Percentiles rank a stretch among this genome's conserved stretches.
These are phyloP conservation scores for Caretta caretta DNA, from an alignment of 2,113 vertebrate genomes.

Conservation along the genomic window DNA sequence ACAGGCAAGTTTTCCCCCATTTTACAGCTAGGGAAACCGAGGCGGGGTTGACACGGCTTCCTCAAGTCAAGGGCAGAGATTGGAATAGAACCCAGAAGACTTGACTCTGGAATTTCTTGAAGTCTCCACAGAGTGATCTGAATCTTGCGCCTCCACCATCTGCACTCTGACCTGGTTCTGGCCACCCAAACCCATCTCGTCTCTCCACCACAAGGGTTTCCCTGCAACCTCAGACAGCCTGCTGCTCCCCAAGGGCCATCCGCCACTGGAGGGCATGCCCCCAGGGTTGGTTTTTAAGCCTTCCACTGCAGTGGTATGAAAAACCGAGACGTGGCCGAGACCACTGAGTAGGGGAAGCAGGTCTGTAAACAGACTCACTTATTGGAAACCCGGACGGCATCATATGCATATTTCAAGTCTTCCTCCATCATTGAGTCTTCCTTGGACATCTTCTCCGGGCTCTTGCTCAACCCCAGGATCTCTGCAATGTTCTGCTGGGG, in stretches of 20 bases:
- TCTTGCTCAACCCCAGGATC: conserved; percentile 75
- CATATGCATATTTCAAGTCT: conserved; percentile 79
- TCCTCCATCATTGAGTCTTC: conserved; percentile 49
- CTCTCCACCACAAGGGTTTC: background rate
- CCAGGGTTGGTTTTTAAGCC: background rate
- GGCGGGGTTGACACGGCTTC: background rate
- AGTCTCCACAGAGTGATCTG: background rate
- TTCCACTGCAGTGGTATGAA: background rate
- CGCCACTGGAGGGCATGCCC: no score
- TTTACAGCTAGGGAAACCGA: background rate
- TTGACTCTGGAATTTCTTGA: background rate
- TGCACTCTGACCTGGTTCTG: background rate
- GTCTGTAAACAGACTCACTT: conserved; percentile 74
- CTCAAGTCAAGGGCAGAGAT: background rate
- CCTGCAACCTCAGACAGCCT: background rate
- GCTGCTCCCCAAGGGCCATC: background rate
- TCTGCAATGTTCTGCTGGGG: conserved; percentile 73
- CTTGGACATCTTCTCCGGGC: conserved; percentile 8
- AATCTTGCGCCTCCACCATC: background rate
- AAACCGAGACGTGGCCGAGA: background rate
- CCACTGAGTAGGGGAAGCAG: background rate
- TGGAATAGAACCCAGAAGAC: background rate
- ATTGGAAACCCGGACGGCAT: conserved; percentile 82
- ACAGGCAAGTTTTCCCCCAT: background rate
- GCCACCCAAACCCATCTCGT: background rate